Conservation (phyloP, 2,797 vertebrate genomes). For the Philypnodon macrostomus region DNA sequence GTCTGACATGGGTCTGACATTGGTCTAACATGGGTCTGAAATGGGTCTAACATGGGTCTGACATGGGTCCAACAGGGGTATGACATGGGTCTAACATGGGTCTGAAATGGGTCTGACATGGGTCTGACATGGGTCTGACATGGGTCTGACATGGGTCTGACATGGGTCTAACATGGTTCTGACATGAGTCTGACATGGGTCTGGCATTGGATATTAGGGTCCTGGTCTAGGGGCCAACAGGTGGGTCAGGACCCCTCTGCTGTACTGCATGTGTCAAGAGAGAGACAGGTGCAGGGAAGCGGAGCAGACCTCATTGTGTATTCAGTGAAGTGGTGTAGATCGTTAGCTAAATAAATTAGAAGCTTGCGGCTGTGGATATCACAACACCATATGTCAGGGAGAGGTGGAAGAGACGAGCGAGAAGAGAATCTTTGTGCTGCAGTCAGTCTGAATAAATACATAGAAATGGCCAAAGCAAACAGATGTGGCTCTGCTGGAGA, state of each 20-base stretch:
- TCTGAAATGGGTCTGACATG: too few species aligned
- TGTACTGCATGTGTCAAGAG: slow-evolving; percentile 27
- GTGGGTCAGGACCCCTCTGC: slow-evolving; percentile 47
- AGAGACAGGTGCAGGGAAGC: slow-evolving; percentile 25
- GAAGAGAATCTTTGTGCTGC: slow-evolving; percentile 51
- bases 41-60: too few species aligned
- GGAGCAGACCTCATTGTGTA: slow-evolving; percentile 62
- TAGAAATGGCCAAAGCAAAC: slow-evolving; percentile 47
- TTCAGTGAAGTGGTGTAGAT: slow-evolving; percentile 70
- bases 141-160: too few species aligned
- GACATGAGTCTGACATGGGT: too few species aligned
- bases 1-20: too few species aligned
- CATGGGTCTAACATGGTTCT: too few species aligned
- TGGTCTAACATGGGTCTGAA: too few species aligned
- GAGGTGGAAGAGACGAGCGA: slow-evolving; percentile 33
- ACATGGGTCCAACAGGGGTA: too few species aligned
- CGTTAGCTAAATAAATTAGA: slow-evolving; percentile 76
- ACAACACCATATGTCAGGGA: slow-evolving; percentile 68
- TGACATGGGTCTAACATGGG: too few species aligned
- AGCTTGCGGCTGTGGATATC: slow-evolving; percentile 72
- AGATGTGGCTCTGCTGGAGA: slow-evolving; percentile 49
- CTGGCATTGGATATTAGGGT: too few species aligned
- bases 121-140: too few species aligned
- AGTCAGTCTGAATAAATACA: slow-evolving; percentile 66
- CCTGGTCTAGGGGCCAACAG: too few species aligned